Base-by-base conservation (phyloP, 2,113 vertebrate species). In the Ammodramus savannarum region DNA sequence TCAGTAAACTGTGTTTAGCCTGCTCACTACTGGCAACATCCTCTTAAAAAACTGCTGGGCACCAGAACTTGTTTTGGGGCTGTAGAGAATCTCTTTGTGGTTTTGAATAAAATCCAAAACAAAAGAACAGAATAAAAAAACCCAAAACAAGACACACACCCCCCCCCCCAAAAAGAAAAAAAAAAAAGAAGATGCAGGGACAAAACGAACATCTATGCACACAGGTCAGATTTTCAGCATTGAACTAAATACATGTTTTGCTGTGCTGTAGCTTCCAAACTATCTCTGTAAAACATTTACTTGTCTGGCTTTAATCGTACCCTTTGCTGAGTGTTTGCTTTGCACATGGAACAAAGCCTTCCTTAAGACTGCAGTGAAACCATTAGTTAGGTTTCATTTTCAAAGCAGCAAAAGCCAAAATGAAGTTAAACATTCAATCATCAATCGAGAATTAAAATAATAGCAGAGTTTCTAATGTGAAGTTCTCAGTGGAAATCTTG, bases 201-300 rank as follows among this genome's bases (percentile, higher is more conserved):
- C 46, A 69, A 66, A 58, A 68, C 2, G 4, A 19, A 15, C 58
- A 62, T 65, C 69, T 81, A 1, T 76, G 31, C 36, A 55, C 0
- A 2, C 11, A 63, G 84, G 48, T 81, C 72, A 36, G 46, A 51
- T 87, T 80, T 85, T 58, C 41, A 77, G 46, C 43, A 34, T 77
- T 69, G 48, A 44, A 77, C 20, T 77, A 76, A 48, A 54, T 59
- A 11, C 31, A 54, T 48, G 39, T 51, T 89, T 85, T 83, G 49
- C 67, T 88, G 62, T 86, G 52, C 85, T 71, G 14, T 67, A 62
- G 55, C 31, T 89, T 85, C 89, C 91, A 46, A 93, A 51, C 63
- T 49, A 31, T 80, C 63, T 95, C 87, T 93, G 91, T 93, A 72
- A 93, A 95, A 92, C 83, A 83, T 92, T 94, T 93, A 90, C 79